Conservation (phyloP, 1,140 invertebrate species). For the Pantala flavescens region DNA sequence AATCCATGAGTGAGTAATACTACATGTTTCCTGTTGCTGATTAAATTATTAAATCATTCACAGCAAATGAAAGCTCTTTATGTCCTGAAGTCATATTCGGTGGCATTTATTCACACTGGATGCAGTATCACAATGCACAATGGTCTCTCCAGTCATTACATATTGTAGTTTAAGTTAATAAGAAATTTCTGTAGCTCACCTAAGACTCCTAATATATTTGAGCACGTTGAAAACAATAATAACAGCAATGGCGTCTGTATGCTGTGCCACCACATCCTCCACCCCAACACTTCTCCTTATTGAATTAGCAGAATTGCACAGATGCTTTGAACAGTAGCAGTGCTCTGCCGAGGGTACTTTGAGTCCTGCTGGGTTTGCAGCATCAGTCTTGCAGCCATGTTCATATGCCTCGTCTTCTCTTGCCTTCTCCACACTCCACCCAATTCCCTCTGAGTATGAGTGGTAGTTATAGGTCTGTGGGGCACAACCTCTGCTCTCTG, state of each 20-base stretch:
- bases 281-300: conserved; percentile 23
- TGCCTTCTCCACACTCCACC: conserved; percentile 47
- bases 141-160: too few species aligned
- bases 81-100: too few species aligned
- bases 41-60: too few species aligned
- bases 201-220: conserved; percentile 43
- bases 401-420: conserved; percentile 50
- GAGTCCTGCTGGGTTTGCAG: conserved; percentile 47
- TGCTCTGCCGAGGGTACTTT: conserved; percentile 40
- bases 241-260: conserved; percentile 43
- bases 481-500: conserved; percentile 57
- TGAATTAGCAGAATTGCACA: conserved; percentile 48
- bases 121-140: too few species aligned
- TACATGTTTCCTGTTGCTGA: too few species aligned
- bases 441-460: conserved; percentile 36
- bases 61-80: too few species aligned
- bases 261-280: conserved; percentile 32
- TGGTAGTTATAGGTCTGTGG: conserved; percentile 52
- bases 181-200: conserved; percentile 32
- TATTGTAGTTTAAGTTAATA: too few species aligned
- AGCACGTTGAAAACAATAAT: conserved; percentile 45
- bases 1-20: too few species aligned
- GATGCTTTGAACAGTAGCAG: conserved; percentile 53
- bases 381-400: conserved; percentile 47
- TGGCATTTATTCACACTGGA: too few species aligned